Base-by-base conservation (phyloP, 2,797 vertebrate species). In the Enteromius anoplus region DNA sequence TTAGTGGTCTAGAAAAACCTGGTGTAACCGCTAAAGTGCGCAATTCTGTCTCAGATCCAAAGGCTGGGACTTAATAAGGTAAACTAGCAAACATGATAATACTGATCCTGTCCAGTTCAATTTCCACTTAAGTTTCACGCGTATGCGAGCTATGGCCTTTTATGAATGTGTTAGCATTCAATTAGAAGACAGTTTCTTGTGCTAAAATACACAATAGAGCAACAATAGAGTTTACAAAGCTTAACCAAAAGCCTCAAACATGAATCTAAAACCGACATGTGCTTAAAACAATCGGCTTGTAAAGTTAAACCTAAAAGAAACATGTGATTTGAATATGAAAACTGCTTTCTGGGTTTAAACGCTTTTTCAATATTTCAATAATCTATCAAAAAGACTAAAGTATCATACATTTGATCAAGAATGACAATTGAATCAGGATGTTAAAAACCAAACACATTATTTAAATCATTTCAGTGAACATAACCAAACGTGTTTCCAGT, bases 21-120 rank as follows among this genome's bases (percentile, higher is more conserved):
- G 53, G 14, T 40, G 45, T 66, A 51, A 51, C 65, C 23, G 2
- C 81, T 29, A 66, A 29, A 78, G 78, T 45, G 47, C 12, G 45
- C 65, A 17, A 49, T 58, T 75, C 72, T 85, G 66, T 76, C 58
- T 83, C 64, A 32, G 65, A 85, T 86, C 71, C 84, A 88, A 86
- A 75, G 69, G 45, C 68, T 53, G 21, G 19, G 60, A 66, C 49
- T 75, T 55, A 55, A 70, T 45, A 47, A 75, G 10, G 21, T 70
- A 80, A 42, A 70, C 37, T 40, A 70, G 66, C 66, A 58, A 70
- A 68, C 51, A 15, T 60, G 23, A 80, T 45, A 58, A 55, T 42
- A 76, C 53, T 23, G 53, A 42, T 10, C 34, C 32, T 42, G 53
- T 75, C 73, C 73, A 75, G 37, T 76, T 76, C 2, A 19, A 29